Percentiles rank a stretch among this genome's conserved stretches.
Conservation (phyloP, 2,113 vertebrate species). For the Thalassoma bifasciatum region DNA sequence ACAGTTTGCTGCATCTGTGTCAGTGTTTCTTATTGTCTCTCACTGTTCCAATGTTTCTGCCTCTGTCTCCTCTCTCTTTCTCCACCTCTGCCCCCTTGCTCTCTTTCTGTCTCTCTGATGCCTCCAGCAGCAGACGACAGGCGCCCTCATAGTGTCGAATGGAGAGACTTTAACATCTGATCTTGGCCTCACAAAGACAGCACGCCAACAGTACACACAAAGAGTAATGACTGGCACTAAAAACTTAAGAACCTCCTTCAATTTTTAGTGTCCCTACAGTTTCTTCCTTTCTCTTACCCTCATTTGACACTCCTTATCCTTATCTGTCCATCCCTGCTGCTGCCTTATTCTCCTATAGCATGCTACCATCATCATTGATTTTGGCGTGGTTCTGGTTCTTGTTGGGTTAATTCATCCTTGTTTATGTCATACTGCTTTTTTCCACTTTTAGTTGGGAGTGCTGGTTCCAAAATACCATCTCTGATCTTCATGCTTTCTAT, state of each 20-base stretch:
- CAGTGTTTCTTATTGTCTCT: slow-evolving; percentile 36
- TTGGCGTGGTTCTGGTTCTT: background rate
- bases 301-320: background rate
- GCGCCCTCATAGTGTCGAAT: slow-evolving; percentile 69
- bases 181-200: slow-evolving; percentile 56
- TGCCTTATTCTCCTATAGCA: slow-evolving; percentile 9
- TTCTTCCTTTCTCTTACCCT: slow-evolving; percentile 7
- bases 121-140: slow-evolving; percentile 70
- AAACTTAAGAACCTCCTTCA: slow-evolving; percentile 15
- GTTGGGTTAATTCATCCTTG: background rate
- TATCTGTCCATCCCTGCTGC: background rate
- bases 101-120: slow-evolving; percentile 32
- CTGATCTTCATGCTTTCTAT: background rate
- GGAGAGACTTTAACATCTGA: slow-evolving; percentile 80
- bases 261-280: slow-evolving; percentile 4
- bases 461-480: background rate
- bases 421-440: background rate
- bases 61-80: slow-evolving; percentile 9
- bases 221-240: slow-evolving; percentile 68
- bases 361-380: background rate
- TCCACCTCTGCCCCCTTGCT: slow-evolving; percentile 17
- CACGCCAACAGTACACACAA: slow-evolving; percentile 40
- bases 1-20: slow-evolving; percentile 35
- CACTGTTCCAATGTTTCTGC: slow-evolving; percentile 26
- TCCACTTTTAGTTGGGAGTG: background rate